Base-by-base conservation (phyloP, 2,888 invertebrate species). In the Eumacrocentrus americanus region DNA sequence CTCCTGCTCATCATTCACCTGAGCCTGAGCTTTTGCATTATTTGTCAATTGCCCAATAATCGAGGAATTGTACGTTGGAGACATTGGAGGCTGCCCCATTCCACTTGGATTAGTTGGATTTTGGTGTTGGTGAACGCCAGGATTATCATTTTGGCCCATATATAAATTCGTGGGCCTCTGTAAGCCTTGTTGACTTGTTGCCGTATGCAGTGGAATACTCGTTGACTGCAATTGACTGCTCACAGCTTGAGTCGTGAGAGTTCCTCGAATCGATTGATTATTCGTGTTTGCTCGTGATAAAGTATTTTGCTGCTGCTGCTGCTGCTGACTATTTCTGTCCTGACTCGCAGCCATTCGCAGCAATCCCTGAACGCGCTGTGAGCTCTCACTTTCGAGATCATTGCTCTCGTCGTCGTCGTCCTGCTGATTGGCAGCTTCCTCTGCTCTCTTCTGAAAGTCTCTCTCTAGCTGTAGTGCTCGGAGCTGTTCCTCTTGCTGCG, bases 371-470 rank as follows among this genome's bases (percentile, higher is more conserved):
- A 84, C 82, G 44, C 82, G 75, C 62, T 82, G 79, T 2, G 70
- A 68, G 63, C 83, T 84, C 55, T 82, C 81, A 54, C 81, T 76
- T 68, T 81, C 82, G 65, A 81, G 76, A 52, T 77, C 80, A 54
- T 76, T 79, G 48, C 75, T 76, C 57, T 80, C 84, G 48, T 84
- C 84, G 63, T 88, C 89, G 52, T 90, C 90, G 56, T 89, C 90
- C 70, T 88, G 90, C 64, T 87, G 87, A 67, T 85, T 87, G 59
- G 85, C 87, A 29, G 86, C 85, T 81, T 94, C 93, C 75, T 91
- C 90, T 2, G 95, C 95, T 48, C 97, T 85, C 51, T 94, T 86
- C 78, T 97, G 95, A 80, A 98, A 98, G 81, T 98, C 97, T 62
- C 92, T 85, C 78, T 98, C 97, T n/a, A 97, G 83, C 66, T 91